phyloP scores from a whole-genome alignment of 2,113 vertebrate genomes.

The Calyptommatus sinebrachiatus region DNA sequence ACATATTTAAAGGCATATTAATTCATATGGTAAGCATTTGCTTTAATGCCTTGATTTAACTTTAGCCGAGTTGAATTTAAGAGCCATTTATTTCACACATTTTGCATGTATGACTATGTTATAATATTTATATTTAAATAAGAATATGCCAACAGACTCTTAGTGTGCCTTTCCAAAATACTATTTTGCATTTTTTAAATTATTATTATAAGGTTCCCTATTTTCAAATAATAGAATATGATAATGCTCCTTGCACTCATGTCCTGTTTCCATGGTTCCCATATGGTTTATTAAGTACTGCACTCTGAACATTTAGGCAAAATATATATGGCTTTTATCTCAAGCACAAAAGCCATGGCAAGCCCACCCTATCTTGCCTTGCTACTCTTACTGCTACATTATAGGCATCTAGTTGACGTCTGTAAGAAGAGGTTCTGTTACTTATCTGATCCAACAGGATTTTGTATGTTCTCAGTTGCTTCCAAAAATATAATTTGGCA shows the following conservation, averaged over 20 bases:
- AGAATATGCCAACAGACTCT: neutral
- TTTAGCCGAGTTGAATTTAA: constrained; percentile 33
- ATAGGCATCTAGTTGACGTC: too few species aligned
- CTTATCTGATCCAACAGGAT: too few species aligned
- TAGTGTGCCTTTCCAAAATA: neutral
- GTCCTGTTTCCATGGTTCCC: too few species aligned
- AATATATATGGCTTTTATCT: too few species aligned
- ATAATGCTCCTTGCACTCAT: neutral
- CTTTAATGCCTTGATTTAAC: constrained; percentile 7
- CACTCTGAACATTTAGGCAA: too few species aligned
- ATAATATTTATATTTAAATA: neutral
- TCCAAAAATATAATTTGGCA: too few species aligned
- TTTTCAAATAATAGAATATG: neutral
- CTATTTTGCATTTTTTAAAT: neutral
- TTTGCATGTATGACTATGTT: neutral
- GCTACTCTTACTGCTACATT: too few species aligned
- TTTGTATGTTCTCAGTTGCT: too few species aligned
- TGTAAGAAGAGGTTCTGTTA: too few species aligned
- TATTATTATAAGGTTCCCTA: neutral
- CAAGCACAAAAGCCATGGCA: too few species aligned
- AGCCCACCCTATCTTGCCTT: too few species aligned
- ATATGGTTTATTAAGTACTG: too few species aligned
- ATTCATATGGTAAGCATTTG: constrained; percentile 15
- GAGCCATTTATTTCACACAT: neutral
- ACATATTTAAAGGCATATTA: constrained; percentile 32